These are phyloP conservation scores for Apolygus lucorum DNA, from an alignment of 1,140 invertebrate genomes.

Conservation along the genomic window DNA sequence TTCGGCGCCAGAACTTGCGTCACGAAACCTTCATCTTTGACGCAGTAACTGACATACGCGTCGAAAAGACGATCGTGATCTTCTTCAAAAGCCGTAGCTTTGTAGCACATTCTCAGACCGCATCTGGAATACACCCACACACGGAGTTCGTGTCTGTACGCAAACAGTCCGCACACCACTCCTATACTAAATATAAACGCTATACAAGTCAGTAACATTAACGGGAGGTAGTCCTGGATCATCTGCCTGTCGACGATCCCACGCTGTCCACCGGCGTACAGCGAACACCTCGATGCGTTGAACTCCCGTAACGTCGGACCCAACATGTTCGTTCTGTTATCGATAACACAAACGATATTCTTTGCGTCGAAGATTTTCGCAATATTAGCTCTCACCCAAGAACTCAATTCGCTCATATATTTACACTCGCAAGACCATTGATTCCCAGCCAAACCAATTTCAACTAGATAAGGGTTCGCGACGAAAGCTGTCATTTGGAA, in stretches of 20 bases:
- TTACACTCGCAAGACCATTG: conserved; percentile 84
- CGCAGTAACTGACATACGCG: conserved; percentile 83
- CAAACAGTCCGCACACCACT: conserved; percentile 62
- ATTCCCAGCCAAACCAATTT: conserved; percentile 71
- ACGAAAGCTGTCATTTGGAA: conserved; percentile 68
- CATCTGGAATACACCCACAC: conserved; percentile 82
- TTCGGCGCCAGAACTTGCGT: conserved; percentile 73
- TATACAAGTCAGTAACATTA: conserved; percentile 62
- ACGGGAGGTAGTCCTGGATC: conserved; percentile 67
- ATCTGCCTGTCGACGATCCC: conserved; percentile 57
- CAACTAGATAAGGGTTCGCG: conserved; percentile 65
- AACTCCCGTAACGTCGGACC: conserved; percentile 54
- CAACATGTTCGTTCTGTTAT: conserved; percentile 40
- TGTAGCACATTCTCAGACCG: conserved; percentile 72
- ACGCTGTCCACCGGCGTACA: conserved; percentile 41
- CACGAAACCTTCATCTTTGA: conserved; percentile 82
- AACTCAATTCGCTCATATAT: conserved; percentile 64
- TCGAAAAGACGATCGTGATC: conserved; percentile 80
- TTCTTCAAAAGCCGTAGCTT: conserved; percentile 62
- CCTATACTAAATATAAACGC: conserved; percentile 62
- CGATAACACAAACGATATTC: conserved; percentile 35
- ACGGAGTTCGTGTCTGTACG: conserved; percentile 70
- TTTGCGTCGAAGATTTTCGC: conserved; percentile 48
- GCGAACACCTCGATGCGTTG: conserved; percentile 58
- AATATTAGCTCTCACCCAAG: conserved; percentile 62